A percentile compares a stretch with the other conserved stretches of the same genome.
Conservation (phyloP, 2,888 invertebrate genomes). For the Drosophila setosimentum region DNA sequence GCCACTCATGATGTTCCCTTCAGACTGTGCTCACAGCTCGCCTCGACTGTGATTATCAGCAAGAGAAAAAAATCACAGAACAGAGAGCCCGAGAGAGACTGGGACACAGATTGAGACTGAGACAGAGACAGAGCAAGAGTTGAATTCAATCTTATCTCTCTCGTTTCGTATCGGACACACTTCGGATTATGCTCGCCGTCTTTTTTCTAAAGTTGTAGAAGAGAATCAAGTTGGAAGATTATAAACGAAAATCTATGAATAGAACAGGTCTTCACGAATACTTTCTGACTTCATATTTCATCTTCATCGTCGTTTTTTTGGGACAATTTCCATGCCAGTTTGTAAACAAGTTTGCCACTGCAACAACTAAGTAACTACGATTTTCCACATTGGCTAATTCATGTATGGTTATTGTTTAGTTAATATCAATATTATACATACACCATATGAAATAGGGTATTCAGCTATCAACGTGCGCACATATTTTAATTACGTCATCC, state of each 20-base stretch:
- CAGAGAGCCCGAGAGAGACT: not conserved
- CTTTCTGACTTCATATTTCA: not conserved
- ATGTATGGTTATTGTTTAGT: not conserved
- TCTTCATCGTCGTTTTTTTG: not conserved
- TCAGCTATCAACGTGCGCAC: not conserved
- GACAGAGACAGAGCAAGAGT: not conserved
- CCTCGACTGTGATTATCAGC: not conserved
- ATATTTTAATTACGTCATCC: not conserved
- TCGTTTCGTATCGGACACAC: slow-evolving; percentile 3
- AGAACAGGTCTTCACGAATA: no score
- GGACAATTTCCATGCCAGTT: not conserved
- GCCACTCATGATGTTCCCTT: slow-evolving; percentile 33
- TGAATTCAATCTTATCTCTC: slow-evolving; percentile 36
- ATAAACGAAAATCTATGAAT: no score
- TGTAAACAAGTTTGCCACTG: not conserved
- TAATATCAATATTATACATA: not conserved
- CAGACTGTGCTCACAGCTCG: slow-evolving; percentile 19
- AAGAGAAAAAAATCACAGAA: not conserved
- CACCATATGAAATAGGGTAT: not conserved
- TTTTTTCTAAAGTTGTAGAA: not conserved
- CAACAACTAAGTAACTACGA: not conserved
- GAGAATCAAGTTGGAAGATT: no score
- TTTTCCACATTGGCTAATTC: not conserved
- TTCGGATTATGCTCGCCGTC: slow-evolving; percentile 4
- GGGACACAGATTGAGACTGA: not conserved